phyloP scores from a whole-genome alignment of 2,797 vertebrate species.

The Pagetopsis macropterus region DNA sequence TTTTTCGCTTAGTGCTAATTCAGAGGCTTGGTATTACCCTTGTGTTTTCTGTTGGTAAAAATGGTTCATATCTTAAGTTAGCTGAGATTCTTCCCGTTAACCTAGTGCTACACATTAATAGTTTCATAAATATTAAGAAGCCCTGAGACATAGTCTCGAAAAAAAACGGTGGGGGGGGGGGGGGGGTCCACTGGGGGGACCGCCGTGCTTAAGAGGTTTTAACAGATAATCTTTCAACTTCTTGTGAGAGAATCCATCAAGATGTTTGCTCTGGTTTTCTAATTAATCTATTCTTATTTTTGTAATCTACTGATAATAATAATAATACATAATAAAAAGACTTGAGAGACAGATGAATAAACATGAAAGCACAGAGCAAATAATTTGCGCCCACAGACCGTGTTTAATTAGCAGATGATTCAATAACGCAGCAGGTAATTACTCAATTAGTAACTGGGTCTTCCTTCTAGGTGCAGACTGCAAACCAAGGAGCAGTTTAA shows the following conservation, averaged over 20 bases:
- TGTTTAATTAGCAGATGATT: conserved; percentile 45
- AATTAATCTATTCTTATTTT: not conserved
- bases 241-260: not conserved
- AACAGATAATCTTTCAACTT: not conserved
- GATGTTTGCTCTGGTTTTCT: not conserved
- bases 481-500: conserved; percentile 10
- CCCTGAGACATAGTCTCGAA: too few species aligned
- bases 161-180: too few species aligned
- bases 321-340: conserved; percentile 11
- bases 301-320: conserved; percentile 15
- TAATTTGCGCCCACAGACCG: conserved; percentile 33
- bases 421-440: conserved; percentile 37
- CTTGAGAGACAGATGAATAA: conserved; percentile 17
- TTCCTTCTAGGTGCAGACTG: conserved; percentile 14
- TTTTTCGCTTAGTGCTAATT: too few species aligned
- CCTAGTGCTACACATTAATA: too few species aligned
- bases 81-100: too few species aligned
- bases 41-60: too few species aligned
- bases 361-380: conserved; percentile 26
- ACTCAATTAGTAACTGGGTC: conserved; percentile 35
- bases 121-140: too few species aligned
- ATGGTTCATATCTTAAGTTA: too few species aligned
- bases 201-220: too few species aligned
- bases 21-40: too few species aligned
- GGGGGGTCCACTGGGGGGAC: too few species aligned